Percentiles rank a stretch among this genome's conserved stretches.
phyloP scores from a whole-genome alignment of 1,140 invertebrate species.

The Sitodiplosis mosellana region DNA sequence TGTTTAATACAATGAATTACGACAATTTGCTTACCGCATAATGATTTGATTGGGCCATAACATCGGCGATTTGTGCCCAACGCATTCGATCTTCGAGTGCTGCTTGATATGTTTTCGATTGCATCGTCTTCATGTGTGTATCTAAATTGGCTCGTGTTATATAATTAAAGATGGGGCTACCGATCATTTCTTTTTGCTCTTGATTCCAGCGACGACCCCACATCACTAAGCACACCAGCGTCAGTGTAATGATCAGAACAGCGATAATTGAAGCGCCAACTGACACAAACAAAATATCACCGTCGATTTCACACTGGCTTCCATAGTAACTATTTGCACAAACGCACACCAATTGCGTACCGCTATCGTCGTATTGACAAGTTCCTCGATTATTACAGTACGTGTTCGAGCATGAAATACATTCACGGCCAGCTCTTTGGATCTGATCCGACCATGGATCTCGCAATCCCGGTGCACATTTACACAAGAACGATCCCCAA shows the following conservation, averaged over 20 bases:
- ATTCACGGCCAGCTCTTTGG: constrained; percentile 46
- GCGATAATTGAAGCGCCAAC: constrained; percentile 76
- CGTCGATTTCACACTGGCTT: constrained; percentile 72
- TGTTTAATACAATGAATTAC: constrained; percentile 1
- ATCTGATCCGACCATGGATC: constrained; percentile 45
- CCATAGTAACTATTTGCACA: constrained; percentile 77
- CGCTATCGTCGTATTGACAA: constrained; percentile 47
- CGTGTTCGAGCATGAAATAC: constrained; percentile 52
- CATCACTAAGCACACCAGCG: constrained; percentile 69
- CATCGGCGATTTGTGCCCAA: constrained; percentile 72
- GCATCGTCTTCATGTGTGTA: constrained; percentile 39
- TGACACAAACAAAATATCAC: constrained; percentile 76
- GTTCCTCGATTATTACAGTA: constrained; percentile 70
- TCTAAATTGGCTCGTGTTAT: constrained; percentile 56
- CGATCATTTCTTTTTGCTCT: constrained; percentile 58
- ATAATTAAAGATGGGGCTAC: constrained; percentile 65
- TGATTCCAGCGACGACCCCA: constrained; percentile 83
- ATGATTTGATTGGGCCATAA: constrained; percentile 62
- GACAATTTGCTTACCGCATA: constrained; percentile 44
- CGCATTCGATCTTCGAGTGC: constrained; percentile 54
- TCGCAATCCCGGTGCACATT: constrained; percentile 59
- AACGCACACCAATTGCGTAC: constrained; percentile 57
- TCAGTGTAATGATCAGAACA: constrained; percentile 70
- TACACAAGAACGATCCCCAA: constrained; percentile 74
- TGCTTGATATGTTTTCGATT: constrained; percentile 40